Evolutionary conservation across 2,797 vertebrate genomes (phyloP), one percentile per base, ranked within the genome.

Genomic region (Molossus molossus): DNA sequence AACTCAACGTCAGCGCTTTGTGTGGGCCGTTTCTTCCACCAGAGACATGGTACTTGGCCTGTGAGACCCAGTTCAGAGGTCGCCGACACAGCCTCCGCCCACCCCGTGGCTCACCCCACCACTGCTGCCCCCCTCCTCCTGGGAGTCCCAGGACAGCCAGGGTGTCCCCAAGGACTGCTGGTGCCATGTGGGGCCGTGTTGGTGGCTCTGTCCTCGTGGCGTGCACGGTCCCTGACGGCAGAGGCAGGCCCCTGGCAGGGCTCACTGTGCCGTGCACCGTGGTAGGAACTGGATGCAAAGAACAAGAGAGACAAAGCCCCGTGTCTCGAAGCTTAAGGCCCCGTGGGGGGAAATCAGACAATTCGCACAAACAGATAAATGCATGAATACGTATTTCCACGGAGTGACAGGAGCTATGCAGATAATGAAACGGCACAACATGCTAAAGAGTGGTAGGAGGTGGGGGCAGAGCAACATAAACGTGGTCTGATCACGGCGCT

Each of bases 351-450:
- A 76, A 84, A 62, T 53, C 57, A 72, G 48, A 80, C 45, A 83
- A 87, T 48, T 83, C 55, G 87, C 17, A 70, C 17, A 70, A 45
- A 75, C 21, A 72, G 40, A 29, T 73, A 80, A 73, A 62, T n/a
- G 4, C 11, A 33, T 48, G 82, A 87, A 58, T 81, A 83, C 94
- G 60, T 55, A 75, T 60, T 89, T 93, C 58, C 81, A 90, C 18
- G 60, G 48, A 58, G 9, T 15, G 58, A 55, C 21, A 84, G 79
- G 55, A 8, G 62, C 80, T 40, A 23, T 55, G 14, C 76, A 83
- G 67, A 60, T 55, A 76, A 90, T 84, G 55, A 95, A 93, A 76
- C 23, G n/a, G 14, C 50, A 7, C 27, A 37, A 70, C 9, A 53
- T 57, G 37, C 70, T 55, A 64, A 79, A 87, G 65, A 57, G 23